Evolutionary conservation across 2,797 vertebrate species (phyloP).

Genomic region (Mus spretus): DNA sequence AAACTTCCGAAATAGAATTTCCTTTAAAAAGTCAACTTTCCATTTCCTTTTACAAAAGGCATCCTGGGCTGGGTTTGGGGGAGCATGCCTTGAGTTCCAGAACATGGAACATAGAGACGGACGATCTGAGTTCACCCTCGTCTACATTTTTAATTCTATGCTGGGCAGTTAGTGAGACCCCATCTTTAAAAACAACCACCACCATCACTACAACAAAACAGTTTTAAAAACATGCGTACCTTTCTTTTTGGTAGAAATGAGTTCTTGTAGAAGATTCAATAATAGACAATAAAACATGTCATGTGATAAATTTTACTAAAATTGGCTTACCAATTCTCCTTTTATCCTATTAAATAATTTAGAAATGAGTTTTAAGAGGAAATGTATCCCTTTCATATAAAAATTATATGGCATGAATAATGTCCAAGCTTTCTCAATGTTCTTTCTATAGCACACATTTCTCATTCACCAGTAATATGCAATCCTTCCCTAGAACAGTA

Average conservation of each 20-base stretch:
- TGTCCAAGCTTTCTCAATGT: neutral
- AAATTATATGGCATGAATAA: neutral
- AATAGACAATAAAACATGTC: neutral
- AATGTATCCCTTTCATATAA: neutral
- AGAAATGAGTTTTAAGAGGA: neutral
- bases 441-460: neutral
- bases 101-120: neutral
- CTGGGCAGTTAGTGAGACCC: too few species aligned
- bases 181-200: neutral
- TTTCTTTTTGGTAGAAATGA: neutral
- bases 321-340: neutral
- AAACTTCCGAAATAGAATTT: neutral
- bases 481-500: neutral
- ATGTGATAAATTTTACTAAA: slow-evolving; percentile 46
- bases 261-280: neutral
- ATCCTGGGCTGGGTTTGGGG: neutral
- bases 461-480: neutral
- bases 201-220: neutral
- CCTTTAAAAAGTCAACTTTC: neutral
- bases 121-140: too few species aligned
- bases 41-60: neutral
- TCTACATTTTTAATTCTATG: too few species aligned
- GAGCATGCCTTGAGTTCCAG: neutral
- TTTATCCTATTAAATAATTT: slow-evolving; percentile 39
- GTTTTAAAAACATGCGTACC: neutral